Evolutionary conservation across 2,888 invertebrate species (phyloP).

Genomic region (Ormyrus nitidulus): DNA sequence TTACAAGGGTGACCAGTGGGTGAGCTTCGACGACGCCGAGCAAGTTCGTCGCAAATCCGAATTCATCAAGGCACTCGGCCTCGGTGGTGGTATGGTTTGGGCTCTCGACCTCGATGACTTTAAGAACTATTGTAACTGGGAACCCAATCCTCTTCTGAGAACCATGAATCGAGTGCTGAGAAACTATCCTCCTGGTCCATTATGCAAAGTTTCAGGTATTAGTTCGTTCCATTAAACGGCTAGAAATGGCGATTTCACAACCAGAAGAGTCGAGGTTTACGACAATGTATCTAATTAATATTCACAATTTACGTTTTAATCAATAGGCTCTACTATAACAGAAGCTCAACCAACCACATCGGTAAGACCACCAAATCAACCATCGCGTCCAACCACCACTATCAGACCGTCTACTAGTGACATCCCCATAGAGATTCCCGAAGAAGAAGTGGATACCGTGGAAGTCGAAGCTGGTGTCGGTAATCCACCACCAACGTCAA

Average conservation of each 20-base stretch:
- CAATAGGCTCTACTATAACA: not conserved
- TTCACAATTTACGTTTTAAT: no score
- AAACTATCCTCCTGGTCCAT: constrained; percentile 81
- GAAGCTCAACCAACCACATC: constrained; percentile 20
- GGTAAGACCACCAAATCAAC: not conserved
- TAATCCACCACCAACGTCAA: constrained; percentile 58
- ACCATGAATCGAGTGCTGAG: constrained; percentile 89
- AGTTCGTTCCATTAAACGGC: not conserved
- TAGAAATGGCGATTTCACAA: not conserved
- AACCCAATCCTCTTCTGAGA: constrained; percentile 86
- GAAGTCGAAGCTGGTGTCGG: constrained; percentile 64
- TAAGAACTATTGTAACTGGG: constrained; percentile 87
- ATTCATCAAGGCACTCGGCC: constrained; percentile 85
- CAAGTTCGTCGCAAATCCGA: constrained; percentile 91
- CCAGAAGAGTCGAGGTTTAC: no score
- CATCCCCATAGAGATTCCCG: constrained; percentile 29
- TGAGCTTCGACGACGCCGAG: constrained; percentile 91
- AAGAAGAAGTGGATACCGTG: constrained; percentile 65
- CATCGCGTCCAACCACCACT: not conserved
- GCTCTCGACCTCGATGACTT: constrained; percentile 93
- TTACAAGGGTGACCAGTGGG: constrained; percentile 91
- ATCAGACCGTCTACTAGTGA: constrained; percentile 33
- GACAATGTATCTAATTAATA: no score
- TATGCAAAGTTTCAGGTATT: constrained; percentile 77
- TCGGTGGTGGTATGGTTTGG: constrained; percentile 94